Conservation (phyloP, 2,888 invertebrate species). For the Glaucopsyche alexis region DNA sequence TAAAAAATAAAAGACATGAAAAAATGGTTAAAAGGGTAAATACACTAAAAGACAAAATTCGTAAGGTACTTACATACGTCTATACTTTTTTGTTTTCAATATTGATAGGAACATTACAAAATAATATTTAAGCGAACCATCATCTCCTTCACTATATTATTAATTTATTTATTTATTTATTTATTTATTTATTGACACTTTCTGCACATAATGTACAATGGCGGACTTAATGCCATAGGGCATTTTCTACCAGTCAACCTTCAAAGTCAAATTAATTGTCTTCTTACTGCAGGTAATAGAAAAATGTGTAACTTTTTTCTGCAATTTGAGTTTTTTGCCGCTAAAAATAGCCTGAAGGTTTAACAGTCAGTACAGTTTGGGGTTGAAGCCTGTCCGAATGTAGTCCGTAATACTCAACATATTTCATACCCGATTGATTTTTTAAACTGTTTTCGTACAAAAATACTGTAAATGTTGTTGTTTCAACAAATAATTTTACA, state of each 20-base stretch:
- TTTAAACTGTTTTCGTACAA: slow-evolving; percentile 1
- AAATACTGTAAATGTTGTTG: neutral
- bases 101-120: no score
- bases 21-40: neutral
- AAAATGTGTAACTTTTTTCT: neutral
- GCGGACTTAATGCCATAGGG: no score
- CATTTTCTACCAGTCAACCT: no score
- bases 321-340: slow-evolving; percentile 4
- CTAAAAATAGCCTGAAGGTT: slow-evolving; percentile 19
- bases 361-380: slow-evolving; percentile 14
- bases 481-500: no score
- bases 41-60: no score
- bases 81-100: no score
- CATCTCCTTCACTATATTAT: neutral
- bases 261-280: no score
- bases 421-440: slow-evolving; percentile 3
- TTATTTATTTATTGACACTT: no score
- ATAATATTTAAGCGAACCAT: neutral
- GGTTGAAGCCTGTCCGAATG: slow-evolving; percentile 14
- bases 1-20: neutral
- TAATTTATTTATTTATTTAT: no score
- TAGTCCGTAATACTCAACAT: slow-evolving; percentile 14
- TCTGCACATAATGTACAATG: no score
- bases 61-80: no score
- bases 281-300: neutral